phyloP scores from a whole-genome alignment of 1,140 invertebrate species.

The Diorhabda carinulata region DNA sequence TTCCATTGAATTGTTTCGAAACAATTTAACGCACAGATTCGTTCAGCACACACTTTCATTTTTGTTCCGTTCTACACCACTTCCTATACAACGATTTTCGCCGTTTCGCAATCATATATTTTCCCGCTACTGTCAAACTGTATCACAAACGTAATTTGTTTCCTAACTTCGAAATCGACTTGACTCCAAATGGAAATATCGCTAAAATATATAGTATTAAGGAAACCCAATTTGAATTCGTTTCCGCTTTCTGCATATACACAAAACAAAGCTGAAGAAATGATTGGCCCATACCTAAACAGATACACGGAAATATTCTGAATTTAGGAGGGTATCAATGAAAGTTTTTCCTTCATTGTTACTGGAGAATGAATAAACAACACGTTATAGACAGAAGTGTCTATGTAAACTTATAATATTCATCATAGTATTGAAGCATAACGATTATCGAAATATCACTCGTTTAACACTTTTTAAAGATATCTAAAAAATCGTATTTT shows the following conservation, averaged over 20 bases:
- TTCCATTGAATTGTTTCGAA: slow-evolving; percentile 2
- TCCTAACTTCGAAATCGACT: slow-evolving; percentile 34
- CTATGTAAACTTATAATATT: no score
- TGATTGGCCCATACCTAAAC: slow-evolving; percentile 27
- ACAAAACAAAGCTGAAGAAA: slow-evolving; percentile 27
- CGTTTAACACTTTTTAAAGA: no score
- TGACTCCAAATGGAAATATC: slow-evolving; percentile 32
- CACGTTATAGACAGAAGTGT: no score
- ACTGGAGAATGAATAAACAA: no score
- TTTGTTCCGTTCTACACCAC: neutral
- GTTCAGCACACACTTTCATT: neutral
- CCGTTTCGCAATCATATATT: slow-evolving; percentile 18
- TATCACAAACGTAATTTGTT: slow-evolving; percentile 38
- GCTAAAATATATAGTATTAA: slow-evolving; percentile 33
- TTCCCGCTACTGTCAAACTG: slow-evolving; percentile 34
- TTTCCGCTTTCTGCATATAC: slow-evolving; percentile 27
- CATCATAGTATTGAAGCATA: no score
- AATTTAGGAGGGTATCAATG: slow-evolving; percentile 5
- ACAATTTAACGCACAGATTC: slow-evolving; percentile 12
- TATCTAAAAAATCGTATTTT: no score
- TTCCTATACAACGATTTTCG: slow-evolving; percentile 1
- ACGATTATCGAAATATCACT: no score
- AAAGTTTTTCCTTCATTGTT: no score
- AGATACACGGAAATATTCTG: slow-evolving; percentile 33
- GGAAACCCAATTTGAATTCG: slow-evolving; percentile 32